These are phyloP conservation scores for Danaus melanippus DNA, from an alignment of 1,140 invertebrate genomes.

Conservation along the genomic window DNA sequence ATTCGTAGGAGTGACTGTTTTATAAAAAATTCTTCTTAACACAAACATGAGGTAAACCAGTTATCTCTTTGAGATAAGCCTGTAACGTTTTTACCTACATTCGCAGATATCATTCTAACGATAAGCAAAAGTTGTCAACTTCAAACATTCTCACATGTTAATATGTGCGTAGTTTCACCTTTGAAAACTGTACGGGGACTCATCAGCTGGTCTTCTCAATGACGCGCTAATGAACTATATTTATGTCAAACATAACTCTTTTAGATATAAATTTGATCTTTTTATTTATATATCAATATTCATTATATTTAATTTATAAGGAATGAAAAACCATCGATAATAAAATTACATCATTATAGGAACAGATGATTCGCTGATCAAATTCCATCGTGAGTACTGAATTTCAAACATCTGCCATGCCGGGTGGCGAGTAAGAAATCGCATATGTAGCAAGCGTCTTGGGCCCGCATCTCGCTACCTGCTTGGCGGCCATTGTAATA, in stretches of 20 bases:
- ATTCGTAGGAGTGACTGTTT: too few species aligned
- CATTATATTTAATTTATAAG: too few species aligned
- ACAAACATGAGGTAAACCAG: too few species aligned
- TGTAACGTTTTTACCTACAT: constrained; percentile 13
- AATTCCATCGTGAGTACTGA: constrained; percentile 23
- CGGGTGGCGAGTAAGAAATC: constrained; percentile 43
- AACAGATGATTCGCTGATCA: constrained; percentile 9
- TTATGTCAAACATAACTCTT: too few species aligned
- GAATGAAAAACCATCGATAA: background rate
- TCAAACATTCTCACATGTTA: too few species aligned
- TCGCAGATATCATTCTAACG: constrained; percentile 5
- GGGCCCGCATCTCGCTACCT: constrained; percentile 61
- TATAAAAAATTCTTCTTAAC: too few species aligned
- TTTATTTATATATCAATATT: too few species aligned
- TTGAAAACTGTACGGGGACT: constrained; percentile 20
- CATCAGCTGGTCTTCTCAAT: constrained; percentile 10
- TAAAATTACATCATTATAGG: constrained; percentile 1
- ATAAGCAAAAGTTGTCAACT: constrained; percentile 7
- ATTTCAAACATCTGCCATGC: constrained; percentile 40
- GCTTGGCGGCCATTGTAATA: constrained; percentile 45
- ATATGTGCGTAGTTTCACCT: constrained; percentile 18
- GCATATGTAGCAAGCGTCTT: constrained; percentile 41
- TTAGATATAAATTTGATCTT: too few species aligned
- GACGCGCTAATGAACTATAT: too few species aligned
- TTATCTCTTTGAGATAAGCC: too few species aligned